Evolutionary conservation across 2,888 invertebrate species (phyloP), one percentile per base, ranked within the genome.

Genomic region (Torymus auratus): DNA sequence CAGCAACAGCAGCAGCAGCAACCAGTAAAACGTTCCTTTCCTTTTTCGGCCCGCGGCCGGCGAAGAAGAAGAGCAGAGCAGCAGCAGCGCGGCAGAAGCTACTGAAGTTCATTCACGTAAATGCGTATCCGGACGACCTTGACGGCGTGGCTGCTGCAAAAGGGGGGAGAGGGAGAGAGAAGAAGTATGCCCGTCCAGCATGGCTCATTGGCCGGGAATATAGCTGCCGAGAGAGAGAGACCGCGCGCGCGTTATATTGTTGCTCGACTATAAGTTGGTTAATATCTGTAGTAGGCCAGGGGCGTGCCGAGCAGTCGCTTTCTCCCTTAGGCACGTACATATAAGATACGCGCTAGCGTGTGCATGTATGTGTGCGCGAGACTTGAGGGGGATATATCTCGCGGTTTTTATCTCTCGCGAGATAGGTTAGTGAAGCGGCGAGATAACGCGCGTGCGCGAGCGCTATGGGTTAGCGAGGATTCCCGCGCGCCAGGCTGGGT

Each of bases 261-360:
- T 41, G 7, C 67, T 52, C 20, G 56, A 14, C 5, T n/a, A n/a
- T 41, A 12, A 67, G 75, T 80, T 73, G 73, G 83, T 67, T 82
- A 81, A 78, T 82, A 81, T 84, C 78, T 80, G 41, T 50, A 11
- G 56, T 15, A 14, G 56, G 82, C 83, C 80, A 80, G 84, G 84
- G 84, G 84, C 83, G 83, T 83, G 83, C 77, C 83, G 68, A 69
- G 56, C 73, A 78, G 80, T 83, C 82, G 83, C 83, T 83, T 83
- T 83, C 83, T 83, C 83, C 83, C 76, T 77, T 77, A 79, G 82
- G 14, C 11, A 41, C 41, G 41, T 41, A 7, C 7, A 7, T 41
- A 41, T 41, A 41, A 41, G 5, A 41, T 41, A 41, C 41, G 7
- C 41, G 41, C 41, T 7, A 4, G 1, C 7, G 41, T 10, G 5